A percentile compares a stretch with the other conserved stretches of the same genome.
These are phyloP conservation scores for Thalassarche chlororhynchos DNA, from an alignment of 2,113 vertebrate species.

Conservation along the genomic window DNA sequence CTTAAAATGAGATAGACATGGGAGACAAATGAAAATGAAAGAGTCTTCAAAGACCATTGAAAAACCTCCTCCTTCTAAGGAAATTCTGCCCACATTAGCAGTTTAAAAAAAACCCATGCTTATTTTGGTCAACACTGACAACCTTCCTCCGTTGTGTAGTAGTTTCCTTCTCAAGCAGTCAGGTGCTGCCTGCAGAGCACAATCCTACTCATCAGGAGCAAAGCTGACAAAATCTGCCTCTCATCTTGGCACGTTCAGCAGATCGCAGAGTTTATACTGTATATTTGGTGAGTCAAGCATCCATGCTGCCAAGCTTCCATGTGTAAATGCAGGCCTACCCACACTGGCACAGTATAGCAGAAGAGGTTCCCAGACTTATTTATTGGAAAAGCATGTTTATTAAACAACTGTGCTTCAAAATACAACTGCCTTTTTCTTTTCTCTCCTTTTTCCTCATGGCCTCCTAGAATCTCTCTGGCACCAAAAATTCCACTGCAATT, in stretches of 20 bases:
- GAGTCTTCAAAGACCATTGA: not conserved
- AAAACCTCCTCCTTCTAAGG: not conserved
- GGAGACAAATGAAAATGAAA: not conserved
- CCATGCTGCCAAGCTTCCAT: not conserved
- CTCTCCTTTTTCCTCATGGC: not conserved
- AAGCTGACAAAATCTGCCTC: constrained; percentile 1
- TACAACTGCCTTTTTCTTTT: not conserved
- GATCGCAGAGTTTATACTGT: not conserved
- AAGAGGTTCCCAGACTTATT: not conserved
- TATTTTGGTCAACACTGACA: not conserved
- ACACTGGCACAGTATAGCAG: not conserved
- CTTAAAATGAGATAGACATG: not conserved
- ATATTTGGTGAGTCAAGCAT: not conserved
- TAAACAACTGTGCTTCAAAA: not conserved
- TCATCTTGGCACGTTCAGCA: not conserved
- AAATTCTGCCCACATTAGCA: not conserved
- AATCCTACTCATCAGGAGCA: not conserved
- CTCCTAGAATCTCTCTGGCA: not conserved
- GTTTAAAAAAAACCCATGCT: not conserved
- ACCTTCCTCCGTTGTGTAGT: not conserved
- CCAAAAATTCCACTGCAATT: not conserved
- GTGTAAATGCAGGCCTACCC: not conserved
- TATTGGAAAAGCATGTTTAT: not conserved
- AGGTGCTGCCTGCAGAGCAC: not conserved
- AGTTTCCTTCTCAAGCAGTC: not conserved